Evolutionary conservation across 2,888 invertebrate species (phyloP).

Genomic region (Frankliniella intonsa): DNA sequence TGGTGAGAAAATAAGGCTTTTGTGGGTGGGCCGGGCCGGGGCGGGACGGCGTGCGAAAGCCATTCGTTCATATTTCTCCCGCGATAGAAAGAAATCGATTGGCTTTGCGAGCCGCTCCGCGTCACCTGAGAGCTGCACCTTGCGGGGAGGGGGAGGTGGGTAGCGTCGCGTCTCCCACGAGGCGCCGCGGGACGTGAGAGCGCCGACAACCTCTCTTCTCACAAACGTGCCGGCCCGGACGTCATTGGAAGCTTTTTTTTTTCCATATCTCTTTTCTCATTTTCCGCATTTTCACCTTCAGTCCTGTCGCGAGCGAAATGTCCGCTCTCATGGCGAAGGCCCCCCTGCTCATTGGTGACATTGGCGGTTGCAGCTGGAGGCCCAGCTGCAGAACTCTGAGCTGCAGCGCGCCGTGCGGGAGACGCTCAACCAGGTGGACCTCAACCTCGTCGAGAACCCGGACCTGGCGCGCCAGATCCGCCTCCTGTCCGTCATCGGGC

Average conservation of each 20-base stretch:
- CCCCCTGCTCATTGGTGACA: too few species aligned
- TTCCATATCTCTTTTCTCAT: background rate
- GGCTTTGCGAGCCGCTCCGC: too few species aligned
- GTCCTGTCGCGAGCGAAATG: too few species aligned
- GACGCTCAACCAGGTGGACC: slow-evolving; percentile 65
- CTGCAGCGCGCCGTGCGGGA: slow-evolving; percentile 77
- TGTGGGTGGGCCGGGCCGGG: too few species aligned
- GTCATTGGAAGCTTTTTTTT: background rate
- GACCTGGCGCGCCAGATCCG: slow-evolving; percentile 66
- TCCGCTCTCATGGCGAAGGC: too few species aligned
- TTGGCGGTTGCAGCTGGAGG: slow-evolving; percentile 60
- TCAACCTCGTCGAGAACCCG: slow-evolving; percentile 63
- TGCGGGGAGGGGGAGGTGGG: background rate
- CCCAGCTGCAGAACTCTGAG: slow-evolving; percentile 74
- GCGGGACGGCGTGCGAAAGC: too few species aligned
- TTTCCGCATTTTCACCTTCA: too few species aligned
- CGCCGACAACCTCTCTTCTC: background rate
- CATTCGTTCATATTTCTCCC: too few species aligned
- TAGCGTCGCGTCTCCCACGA: background rate
- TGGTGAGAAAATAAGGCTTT: too few species aligned
- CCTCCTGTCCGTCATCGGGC: slow-evolving; percentile 73
- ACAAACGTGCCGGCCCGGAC: background rate
- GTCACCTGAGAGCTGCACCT: too few species aligned
- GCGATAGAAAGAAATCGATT: too few species aligned
- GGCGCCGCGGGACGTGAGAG: background rate